Evolutionary conservation across 2,797 vertebrate genomes (phyloP).

Genomic region (Gallinago nigripennis): DNA sequence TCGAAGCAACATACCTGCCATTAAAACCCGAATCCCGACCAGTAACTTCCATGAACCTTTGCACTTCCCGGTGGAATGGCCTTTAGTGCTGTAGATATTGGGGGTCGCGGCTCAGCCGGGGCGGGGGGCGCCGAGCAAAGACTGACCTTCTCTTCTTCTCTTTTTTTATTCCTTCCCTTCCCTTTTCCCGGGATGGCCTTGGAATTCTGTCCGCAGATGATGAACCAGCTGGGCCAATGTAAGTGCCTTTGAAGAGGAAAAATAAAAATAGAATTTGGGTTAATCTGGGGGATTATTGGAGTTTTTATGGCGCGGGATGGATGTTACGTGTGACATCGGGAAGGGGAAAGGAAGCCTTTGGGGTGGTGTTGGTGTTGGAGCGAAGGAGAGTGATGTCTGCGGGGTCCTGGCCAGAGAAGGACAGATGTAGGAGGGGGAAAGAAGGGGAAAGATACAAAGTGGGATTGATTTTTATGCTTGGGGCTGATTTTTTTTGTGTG

Average conservation of each 20-base stretch:
- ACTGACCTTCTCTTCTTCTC: constrained; percentile 30
- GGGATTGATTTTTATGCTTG: too few species aligned
- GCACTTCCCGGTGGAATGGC: constrained; percentile 78
- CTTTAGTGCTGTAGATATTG: constrained; percentile 70
- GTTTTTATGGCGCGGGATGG: not conserved
- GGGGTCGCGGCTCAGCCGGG: too few species aligned
- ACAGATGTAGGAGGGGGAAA: too few species aligned
- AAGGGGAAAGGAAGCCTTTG: not conserved
- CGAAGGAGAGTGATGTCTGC: not conserved
- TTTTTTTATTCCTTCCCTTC: constrained; percentile 62
- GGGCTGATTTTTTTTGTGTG: too few species aligned
- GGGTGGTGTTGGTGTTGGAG: fast-evolving
- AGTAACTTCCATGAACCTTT: constrained; percentile 79
- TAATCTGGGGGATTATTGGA: not conserved
- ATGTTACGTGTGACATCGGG: not conserved
- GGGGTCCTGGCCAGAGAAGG: not conserved
- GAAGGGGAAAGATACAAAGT: too few species aligned
- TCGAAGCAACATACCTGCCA: constrained; percentile 80
- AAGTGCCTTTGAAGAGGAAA: constrained; percentile 72
- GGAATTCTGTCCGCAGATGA: constrained; percentile 83
- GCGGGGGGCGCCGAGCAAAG: not conserved
- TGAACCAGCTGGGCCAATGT: constrained; percentile 95
- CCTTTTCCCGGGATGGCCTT: constrained; percentile 39
- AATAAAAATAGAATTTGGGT: not conserved
- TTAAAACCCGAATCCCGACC: constrained; percentile 74